Percentiles rank a stretch among this genome's conserved stretches.
These are phyloP conservation scores for Sinocyclocheilus anshuiensis DNA, from an alignment of 2,113 vertebrate genomes.

Conservation along the genomic window DNA sequence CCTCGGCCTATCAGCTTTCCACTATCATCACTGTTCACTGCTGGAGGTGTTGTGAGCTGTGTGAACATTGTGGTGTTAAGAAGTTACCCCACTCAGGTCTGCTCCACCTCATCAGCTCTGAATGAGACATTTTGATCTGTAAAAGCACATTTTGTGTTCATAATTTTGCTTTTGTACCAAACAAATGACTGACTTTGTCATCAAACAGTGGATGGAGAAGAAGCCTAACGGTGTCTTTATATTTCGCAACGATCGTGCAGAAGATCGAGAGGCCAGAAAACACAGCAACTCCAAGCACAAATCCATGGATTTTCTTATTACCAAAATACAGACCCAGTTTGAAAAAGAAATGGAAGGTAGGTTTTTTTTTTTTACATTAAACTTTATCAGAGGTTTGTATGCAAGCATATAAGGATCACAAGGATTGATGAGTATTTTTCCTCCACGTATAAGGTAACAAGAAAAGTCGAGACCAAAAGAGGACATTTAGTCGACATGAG, in stretches of 20 bases:
- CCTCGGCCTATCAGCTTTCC: conserved; percentile 86
- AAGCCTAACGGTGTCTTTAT: conserved; percentile 78
- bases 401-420: too few relatives aligned
- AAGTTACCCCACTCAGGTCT: conserved; percentile 89
- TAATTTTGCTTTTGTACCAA: not conserved
- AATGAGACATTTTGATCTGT: too few relatives aligned
- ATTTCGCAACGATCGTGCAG: conserved; percentile 87
- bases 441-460: conserved; percentile 62
- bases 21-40: conserved; percentile 80
- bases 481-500: conserved; percentile 74
- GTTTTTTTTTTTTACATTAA: not conserved
- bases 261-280: conserved; percentile 84
- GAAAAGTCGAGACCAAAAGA: conserved; percentile 62
- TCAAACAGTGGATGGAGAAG: conserved; percentile 92
- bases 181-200: not conserved
- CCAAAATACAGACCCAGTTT: conserved; percentile 84
- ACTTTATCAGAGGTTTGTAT: not conserved
- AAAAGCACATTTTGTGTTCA: too few relatives aligned
- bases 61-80: conserved; percentile 88
- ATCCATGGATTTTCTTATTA: conserved; percentile 82
- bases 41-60: conserved; percentile 87
- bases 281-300: conserved; percentile 79
- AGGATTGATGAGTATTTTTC: not conserved
- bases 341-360: conserved; percentile 85
- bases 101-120: not conserved